These are phyloP conservation scores for Diadromus collaris DNA, from an alignment of 2,888 invertebrate species.

Conservation along the genomic window DNA sequence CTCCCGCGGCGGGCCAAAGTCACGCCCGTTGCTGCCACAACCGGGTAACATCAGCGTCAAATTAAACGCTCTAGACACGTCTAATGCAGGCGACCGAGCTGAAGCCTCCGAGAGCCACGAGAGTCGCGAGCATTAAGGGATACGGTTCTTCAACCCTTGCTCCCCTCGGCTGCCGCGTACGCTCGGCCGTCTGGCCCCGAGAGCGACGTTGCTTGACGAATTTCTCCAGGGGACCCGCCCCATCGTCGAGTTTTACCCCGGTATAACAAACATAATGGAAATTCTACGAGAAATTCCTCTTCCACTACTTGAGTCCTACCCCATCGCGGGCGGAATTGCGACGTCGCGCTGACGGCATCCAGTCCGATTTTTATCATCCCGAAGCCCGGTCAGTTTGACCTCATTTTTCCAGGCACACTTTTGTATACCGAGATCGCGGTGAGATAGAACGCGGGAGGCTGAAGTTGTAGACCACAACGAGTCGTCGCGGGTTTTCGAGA, in stretches of 20 bases:
- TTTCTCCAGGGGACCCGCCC: conserved; percentile 46
- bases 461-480: conserved; percentile 9
- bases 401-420: background rate
- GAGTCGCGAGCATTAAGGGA: conserved; percentile 51
- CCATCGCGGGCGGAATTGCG: conserved; percentile 10
- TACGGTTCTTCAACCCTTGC: conserved; percentile 42
- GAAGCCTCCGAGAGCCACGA: conserved; percentile 10
- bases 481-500: background rate
- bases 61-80: conserved; percentile 59
- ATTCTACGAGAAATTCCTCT: conserved; percentile 48
- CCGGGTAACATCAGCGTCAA: conserved; percentile 47
- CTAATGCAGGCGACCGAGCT: conserved; percentile 44
- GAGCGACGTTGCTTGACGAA: conserved; percentile 51
- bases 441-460: background rate
- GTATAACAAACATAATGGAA: conserved; percentile 44
- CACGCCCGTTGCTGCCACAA: conserved; percentile 29
- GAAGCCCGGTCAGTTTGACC: conserved; percentile 1
- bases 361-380: background rate
- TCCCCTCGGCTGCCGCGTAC: conserved; percentile 17
- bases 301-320: background rate
- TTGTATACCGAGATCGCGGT: background rate
- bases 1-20: conserved; percentile 46
- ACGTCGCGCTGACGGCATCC: conserved; percentile 1
- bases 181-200: background rate
- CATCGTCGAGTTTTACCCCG: background rate